Evolutionary conservation across 2,888 invertebrate genomes (phyloP), one percentile per base, ranked within the genome.

Genomic region (Protonemura montana): DNA sequence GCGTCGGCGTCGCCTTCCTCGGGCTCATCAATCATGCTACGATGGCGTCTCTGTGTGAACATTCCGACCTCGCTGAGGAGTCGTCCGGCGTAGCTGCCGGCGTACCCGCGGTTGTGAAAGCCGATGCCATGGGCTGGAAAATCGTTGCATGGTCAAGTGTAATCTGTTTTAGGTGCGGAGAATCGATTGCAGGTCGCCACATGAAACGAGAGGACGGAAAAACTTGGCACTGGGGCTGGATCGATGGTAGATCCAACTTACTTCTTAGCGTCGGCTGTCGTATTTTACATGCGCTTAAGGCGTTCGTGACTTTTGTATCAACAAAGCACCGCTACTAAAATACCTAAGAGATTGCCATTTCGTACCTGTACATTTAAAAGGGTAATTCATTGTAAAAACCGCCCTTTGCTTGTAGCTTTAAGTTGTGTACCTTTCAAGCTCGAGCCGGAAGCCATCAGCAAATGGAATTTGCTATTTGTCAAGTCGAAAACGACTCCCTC

Each of bases 401-500:
- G n/a, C n/a, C n/a, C n/a, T n/a, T n/a, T n/a, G n/a, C n/a, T n/a
- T n/a, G n/a, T n/a, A n/a, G n/a, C n/a, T n/a, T n/a, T n/a, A n/a
- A n/a, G n/a, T n/a, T n/a, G n/a, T n/a, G n/a, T 78, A 78, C 78
- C 27, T 78, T 78, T 78, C 27, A 78, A 28, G 5, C 1, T 10
- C 5, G 78, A 27, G 26, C 86, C 86, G 28, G 95, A 91, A 7
- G 96, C 96, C 0, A 97, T 91, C 89, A 97, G 93, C 88, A 97
- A 90, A 90, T 95, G 93, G 90, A 95, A 97, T 89, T 93, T 93
- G 27, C 94, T 93, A 85, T 93, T 94, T 6, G 93, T 92, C 89
- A 97, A 92, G 92, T 97, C 95, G 89, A 95, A 97, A 7, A 92
- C 93, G 86, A 92, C 92, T 76, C 94, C 95, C 89, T 93, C 93